Base-by-base conservation (phyloP, 2,797 vertebrate genomes). In the Selene dorsalis region DNA sequence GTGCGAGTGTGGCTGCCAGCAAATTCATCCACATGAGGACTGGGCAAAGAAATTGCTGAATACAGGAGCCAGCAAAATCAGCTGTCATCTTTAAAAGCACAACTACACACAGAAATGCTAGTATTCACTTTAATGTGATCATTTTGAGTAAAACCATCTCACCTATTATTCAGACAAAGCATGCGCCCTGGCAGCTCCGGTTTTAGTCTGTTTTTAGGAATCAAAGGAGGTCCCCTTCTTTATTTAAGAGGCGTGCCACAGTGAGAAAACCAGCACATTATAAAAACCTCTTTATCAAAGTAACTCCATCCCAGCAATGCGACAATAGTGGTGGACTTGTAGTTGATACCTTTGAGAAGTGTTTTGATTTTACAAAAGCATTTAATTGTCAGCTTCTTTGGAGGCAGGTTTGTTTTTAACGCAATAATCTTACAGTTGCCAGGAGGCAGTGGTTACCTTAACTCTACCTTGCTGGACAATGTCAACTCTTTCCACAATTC, bases 1-100 rank as follows among this genome's bases (percentile, higher is more conserved):
- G 47, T 30, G 2, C 4, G 73, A 77, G 59, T 2, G 77, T 83
- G 45, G 55, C 79, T 84, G 87, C 89, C 80, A 88, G 75, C 47
- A 67, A 77, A 79, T 69, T 80, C 45, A 84, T 79, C 57, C 63
- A 60, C 66, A 66, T 18, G 59, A 68, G 55, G 45, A 63, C 41
- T 13, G 53, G 18, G 59, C 24, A 68, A 61, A 80, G 47, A 73
- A 43, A 55, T 20, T 61, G 53, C 76, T 74, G 73, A 84, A 82
- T 61, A 77, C 39, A 67, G 58, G 18, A 26, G 39, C 32, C 72
- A 72, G 58, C 60, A 57, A 53, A 69, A 56, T 72, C 56, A 73
- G 8, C 55, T 5, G 50, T 61, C 35, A 41, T 32, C 47, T 74
- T 77, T 47, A 57, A 35, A 66, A n/a, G 45, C 38, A 45, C 45